Evolutionary conservation across 2,888 invertebrate genomes (phyloP).

Genomic region (Melieria crassipennis): DNA sequence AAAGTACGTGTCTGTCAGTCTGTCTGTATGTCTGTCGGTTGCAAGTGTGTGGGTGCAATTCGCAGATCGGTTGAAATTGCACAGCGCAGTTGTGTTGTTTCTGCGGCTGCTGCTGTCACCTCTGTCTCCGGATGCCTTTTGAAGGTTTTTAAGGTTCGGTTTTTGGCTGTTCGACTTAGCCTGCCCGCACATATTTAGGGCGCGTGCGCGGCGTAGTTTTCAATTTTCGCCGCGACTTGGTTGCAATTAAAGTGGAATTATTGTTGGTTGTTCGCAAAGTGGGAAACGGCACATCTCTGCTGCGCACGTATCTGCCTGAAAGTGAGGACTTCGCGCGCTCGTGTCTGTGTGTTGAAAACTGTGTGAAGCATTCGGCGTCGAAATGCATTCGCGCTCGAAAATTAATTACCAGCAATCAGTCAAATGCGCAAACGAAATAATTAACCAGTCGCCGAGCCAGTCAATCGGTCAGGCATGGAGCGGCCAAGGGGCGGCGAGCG

Average conservation of each 20-base stretch:
- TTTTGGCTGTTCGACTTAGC: not conserved
- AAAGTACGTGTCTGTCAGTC: not conserved
- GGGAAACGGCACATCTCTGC: too few species aligned
- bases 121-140: constrained; percentile 11
- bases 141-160: constrained; percentile 8
- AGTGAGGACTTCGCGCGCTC: too few species aligned
- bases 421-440: constrained; percentile 58
- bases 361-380: too few species aligned
- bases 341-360: too few species aligned
- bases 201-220: constrained; percentile 26
- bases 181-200: constrained; percentile 15
- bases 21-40: not conserved
- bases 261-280: too few species aligned
- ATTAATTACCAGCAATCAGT: constrained; percentile 60
- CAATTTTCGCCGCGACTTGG: too few species aligned
- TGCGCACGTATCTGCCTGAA: too few species aligned
- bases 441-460: constrained; percentile 43
- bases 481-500: not conserved
- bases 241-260: too few species aligned
- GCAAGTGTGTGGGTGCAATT: constrained; percentile 19
- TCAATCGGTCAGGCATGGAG: constrained; percentile 1
- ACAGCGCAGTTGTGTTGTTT: not conserved
- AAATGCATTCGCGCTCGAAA: constrained; percentile 38
- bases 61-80: constrained; percentile 14
- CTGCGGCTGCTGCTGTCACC: not conserved